Conservation (phyloP, 2,797 vertebrate genomes). For the Dryobates pubescens region DNA sequence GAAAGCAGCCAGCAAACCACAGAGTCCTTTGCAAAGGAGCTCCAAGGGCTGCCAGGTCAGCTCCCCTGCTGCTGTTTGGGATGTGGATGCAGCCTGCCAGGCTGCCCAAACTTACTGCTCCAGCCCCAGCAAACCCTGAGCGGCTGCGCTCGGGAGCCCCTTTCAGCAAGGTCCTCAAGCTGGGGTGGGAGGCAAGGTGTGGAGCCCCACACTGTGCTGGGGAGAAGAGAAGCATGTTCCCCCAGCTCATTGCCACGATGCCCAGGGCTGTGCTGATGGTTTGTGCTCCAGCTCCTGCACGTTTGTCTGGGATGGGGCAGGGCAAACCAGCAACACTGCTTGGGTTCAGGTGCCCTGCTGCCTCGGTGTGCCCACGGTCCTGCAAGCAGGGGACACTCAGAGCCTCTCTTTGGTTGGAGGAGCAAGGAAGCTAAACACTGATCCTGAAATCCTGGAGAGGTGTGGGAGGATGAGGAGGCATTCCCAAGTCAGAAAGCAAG, state of each 20-base stretch:
- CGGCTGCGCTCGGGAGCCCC: background rate
- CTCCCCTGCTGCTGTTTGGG: background rate
- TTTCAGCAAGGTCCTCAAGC: background rate
- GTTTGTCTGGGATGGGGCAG: too few species aligned
- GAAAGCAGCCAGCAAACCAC: background rate
- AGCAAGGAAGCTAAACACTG: background rate
- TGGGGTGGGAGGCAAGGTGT: too few species aligned
- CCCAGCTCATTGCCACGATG: background rate
- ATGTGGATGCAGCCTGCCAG: background rate
- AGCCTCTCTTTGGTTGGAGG: background rate
- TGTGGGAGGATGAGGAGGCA: too few species aligned
- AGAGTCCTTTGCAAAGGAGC: background rate
- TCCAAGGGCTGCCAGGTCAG: background rate
- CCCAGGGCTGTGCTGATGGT: background rate
- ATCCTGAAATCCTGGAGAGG: background rate
- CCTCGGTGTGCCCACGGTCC: background rate
- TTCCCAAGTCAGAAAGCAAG: background rate
- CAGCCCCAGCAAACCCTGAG: background rate
- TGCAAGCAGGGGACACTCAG: background rate
- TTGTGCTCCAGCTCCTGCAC: too few species aligned
- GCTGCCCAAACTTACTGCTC: background rate
- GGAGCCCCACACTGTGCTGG: background rate
- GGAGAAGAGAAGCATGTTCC: accelerated
- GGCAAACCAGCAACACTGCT: too few species aligned
- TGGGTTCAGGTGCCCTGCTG: background rate